These are phyloP conservation scores for Loris lydekkerianus DNA, from an alignment of 2,797 vertebrate species.

Conservation along the genomic window DNA sequence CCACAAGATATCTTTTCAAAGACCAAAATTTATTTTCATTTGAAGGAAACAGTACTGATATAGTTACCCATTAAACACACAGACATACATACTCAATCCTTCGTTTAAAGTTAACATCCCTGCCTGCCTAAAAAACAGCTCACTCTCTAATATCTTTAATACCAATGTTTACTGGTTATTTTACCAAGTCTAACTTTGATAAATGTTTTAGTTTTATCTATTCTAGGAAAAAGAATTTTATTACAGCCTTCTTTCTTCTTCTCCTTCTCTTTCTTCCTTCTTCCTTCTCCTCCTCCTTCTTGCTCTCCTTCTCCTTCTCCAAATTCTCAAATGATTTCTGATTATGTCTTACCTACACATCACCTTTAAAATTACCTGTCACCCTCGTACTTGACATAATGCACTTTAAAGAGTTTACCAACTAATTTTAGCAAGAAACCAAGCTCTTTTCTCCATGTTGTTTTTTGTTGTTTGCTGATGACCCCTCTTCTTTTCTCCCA, in stretches of 20 bases:
- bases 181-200: not conserved
- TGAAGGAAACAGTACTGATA: not conserved
- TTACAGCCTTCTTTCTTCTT: not conserved
- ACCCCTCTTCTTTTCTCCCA: not conserved
- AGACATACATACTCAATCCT: not conserved
- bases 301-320: not conserved
- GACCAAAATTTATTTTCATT: not conserved
- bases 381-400: not conserved
- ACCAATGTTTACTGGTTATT: not conserved
- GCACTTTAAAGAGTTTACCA: not conserved
- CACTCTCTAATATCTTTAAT: not conserved
- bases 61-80: not conserved
- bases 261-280: too few relatives aligned
- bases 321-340: slow-evolving; percentile 13
- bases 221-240: not conserved
- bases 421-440: not conserved
- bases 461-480: not conserved
- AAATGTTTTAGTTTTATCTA: not conserved
- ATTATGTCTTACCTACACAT: not conserved
- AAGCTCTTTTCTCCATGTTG: not conserved
- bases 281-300: too few relatives aligned
- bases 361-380: not conserved
- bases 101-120: not conserved
- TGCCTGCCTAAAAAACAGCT: not conserved
- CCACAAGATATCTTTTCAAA: not conserved